These are phyloP conservation scores for Nycticorax nycticorax DNA, from an alignment of 2,113 vertebrate species.

Conservation along the genomic window DNA sequence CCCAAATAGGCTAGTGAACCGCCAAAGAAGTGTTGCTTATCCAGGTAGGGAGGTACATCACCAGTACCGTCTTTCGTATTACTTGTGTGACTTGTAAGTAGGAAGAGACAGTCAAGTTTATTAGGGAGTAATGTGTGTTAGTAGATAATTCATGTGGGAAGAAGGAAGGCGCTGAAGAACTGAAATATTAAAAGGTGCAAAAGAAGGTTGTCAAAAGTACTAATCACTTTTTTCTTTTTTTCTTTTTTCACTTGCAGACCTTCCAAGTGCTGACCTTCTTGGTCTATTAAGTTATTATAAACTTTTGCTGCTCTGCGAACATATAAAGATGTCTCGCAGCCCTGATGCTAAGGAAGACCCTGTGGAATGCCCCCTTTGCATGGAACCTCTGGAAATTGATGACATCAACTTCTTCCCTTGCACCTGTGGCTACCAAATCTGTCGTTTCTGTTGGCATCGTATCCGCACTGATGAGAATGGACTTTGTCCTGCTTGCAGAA, in stretches of 20 bases:
- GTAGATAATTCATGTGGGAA: background rate
- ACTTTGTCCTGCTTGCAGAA: constrained; percentile 99
- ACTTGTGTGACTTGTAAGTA: background rate
- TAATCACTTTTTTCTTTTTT: background rate
- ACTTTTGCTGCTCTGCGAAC: constrained; percentile 80
- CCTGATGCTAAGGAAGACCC: constrained; percentile 97
- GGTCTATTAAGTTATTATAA: constrained; percentile 83
- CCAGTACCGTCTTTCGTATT: background rate
- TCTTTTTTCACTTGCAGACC: constrained; percentile 50
- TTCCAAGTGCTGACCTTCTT: constrained; percentile 70
- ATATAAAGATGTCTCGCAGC: constrained; percentile 94
- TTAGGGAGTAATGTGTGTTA: background rate
- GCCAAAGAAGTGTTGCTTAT: background rate
- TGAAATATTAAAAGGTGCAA: background rate
- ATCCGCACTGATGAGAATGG: constrained; percentile 99
- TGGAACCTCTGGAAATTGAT: constrained; percentile 98
- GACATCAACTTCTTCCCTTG: constrained; percentile 99
- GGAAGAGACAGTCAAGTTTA: background rate
- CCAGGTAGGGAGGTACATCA: background rate
- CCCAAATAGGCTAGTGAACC: background rate
- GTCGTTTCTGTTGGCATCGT: constrained; percentile 99
- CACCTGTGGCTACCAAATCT: constrained; percentile 99
- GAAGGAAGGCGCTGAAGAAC: background rate
- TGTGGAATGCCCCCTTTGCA: constrained; percentile 99
- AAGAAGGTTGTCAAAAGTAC: background rate